Conservation (phyloP, 2,113 vertebrate genomes). For the Phylloscopus trochilus region DNA sequence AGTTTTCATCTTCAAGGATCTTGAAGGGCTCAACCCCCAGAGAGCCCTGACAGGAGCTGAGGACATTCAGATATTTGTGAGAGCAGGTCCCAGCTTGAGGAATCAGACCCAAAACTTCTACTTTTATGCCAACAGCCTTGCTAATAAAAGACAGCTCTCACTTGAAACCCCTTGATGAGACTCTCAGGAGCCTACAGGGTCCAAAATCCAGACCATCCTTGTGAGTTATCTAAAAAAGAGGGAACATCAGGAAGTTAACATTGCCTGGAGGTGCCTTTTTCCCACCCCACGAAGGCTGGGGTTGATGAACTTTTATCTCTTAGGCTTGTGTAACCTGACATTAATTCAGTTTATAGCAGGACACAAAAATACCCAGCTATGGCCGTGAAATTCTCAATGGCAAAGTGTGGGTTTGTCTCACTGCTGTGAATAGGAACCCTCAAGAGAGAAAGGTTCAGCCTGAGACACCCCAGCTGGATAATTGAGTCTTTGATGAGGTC, state of each 20-base stretch:
- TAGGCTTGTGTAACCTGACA: background rate
- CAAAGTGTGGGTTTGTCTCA: background rate
- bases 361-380: background rate
- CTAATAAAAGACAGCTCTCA: background rate
- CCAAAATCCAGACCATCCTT: background rate
- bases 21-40: background rate
- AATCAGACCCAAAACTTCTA: background rate
- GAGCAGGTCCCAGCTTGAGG: background rate
- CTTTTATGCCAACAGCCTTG: background rate
- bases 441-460: background rate
- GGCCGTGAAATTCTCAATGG: background rate
- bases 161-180: background rate
- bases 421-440: background rate
- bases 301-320: background rate
- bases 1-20: background rate
- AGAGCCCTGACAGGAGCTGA: background rate
- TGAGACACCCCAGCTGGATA: background rate
- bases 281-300: accelerated
- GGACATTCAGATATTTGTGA: background rate
- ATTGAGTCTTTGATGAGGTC: background rate
- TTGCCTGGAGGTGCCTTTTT: background rate
- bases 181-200: background rate
- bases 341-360: background rate
- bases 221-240: background rate
- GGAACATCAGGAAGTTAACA: background rate